Percentiles rank a stretch among this genome's conserved stretches.
These are phyloP conservation scores for Gryllus bimaculatus DNA, from an alignment of 1,140 invertebrate genomes.

Conservation along the genomic window DNA sequence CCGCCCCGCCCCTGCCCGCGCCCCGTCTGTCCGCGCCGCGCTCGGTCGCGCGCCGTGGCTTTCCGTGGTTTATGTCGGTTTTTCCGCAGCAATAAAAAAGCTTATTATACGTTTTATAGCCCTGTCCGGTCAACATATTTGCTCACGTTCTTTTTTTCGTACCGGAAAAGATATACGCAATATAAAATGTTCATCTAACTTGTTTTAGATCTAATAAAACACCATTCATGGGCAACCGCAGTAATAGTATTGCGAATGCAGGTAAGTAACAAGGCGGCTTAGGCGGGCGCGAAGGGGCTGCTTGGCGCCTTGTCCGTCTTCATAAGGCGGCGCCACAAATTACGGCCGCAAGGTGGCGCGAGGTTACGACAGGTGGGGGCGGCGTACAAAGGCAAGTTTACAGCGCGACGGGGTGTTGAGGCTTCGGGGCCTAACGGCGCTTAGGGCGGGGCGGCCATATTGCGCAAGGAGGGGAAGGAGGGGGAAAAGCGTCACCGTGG, in stretches of 20 bases:
- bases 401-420: not conserved
- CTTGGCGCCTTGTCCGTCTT: not conserved
- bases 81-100: slow-evolving; percentile 12
- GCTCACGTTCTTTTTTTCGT: slow-evolving; percentile 3
- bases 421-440: not conserved
- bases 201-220: slow-evolving; percentile 17
- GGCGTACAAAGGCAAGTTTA: not conserved
- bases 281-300: not conserved
- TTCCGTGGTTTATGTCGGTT: slow-evolving; percentile 11
- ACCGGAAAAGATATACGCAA: slow-evolving; percentile 4
- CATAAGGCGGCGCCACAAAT: not conserved
- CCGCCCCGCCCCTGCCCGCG: no score
- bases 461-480: not conserved
- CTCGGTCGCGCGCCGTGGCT: not conserved
- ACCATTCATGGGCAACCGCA: slow-evolving; percentile 6
- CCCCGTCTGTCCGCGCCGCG: no score
- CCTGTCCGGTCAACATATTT: slow-evolving; percentile 15
- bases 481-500: not conserved
- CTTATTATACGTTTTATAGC: slow-evolving; percentile 15
- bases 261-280: not conserved
- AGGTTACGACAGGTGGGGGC: not conserved
- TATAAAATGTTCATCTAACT: not conserved
- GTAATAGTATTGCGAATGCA: not conserved
- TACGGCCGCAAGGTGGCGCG: not conserved
- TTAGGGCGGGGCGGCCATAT: not conserved